Evolutionary conservation across 2,797 vertebrate species (phyloP).

Genomic region (Premnoplex brunnescens): DNA sequence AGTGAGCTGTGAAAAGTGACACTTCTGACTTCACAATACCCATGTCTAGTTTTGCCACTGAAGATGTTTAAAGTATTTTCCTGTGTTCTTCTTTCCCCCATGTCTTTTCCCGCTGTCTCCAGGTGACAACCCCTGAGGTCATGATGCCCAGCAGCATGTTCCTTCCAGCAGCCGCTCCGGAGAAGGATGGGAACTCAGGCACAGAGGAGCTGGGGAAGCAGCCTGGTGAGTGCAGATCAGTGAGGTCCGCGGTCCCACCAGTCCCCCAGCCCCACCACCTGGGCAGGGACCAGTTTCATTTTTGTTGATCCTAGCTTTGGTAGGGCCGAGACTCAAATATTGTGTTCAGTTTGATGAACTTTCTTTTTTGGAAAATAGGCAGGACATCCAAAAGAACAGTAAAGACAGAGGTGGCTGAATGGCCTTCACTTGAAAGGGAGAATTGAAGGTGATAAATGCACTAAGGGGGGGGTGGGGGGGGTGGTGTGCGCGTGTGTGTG

Average conservation of each 20-base stretch:
- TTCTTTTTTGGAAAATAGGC: background rate
- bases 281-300: background rate
- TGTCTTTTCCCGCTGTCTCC: slow-evolving; percentile 9
- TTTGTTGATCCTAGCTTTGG: background rate
- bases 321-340: background rate
- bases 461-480: background rate
- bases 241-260: background rate
- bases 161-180: slow-evolving; percentile 86
- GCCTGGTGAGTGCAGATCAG: slow-evolving; percentile 81
- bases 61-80: slow-evolving; percentile 43
- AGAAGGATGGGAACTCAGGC: slow-evolving; percentile 84
- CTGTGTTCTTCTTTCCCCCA: slow-evolving; percentile 30
- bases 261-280: background rate
- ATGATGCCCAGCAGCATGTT: slow-evolving; percentile 97
- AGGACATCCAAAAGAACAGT: background rate
- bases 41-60: slow-evolving; percentile 59
- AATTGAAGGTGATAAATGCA: slow-evolving; percentile 21
- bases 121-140: slow-evolving; percentile 95
- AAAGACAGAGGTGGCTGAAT: background rate
- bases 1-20: slow-evolving; percentile 70
- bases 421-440: slow-evolving; percentile 33
- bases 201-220: slow-evolving; percentile 87
- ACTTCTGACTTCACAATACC: slow-evolving; percentile 52
- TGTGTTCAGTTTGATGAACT: background rate
- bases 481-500: background rate